Base-by-base conservation (phyloP, 64 coral and sea anemone genomes). In the Stylophora pistillata region DNA sequence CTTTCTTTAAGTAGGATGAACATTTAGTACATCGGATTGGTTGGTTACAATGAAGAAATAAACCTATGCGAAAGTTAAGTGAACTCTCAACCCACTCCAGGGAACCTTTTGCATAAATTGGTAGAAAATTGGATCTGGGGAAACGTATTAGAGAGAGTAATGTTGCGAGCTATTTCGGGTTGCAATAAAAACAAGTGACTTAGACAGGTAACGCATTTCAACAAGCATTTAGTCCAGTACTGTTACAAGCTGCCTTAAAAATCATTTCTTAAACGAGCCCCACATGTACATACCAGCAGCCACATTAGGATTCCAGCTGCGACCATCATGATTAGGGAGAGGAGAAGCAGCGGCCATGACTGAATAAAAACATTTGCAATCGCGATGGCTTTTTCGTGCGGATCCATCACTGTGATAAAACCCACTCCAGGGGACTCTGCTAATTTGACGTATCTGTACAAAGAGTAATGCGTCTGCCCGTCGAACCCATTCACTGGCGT, bases 341-440 rank as follows among this genome's bases (percentile, higher is more conserved):
- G 0, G 3, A 76, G 11, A 2, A 92, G 55, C 63, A 92, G 21
- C 74, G 82, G 56, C 82, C 90, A 86, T 12, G 58, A 66, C 10
- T 78, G 6, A 30, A 78, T n/a, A 9, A 85, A 74, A 26, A 85
- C 73, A 61, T 78, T 78, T 58, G 59, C 61, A 6, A 92, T 20
- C 10, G 72, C 87, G 30, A 12, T 26, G 53, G 56, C 28, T 47
- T 74, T 76, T 17, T 47, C 31, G 13, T 62, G 0, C 1, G 6
- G 15, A 16, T 89, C 58, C 74, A 76, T 89, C 0, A 73, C 54
- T 20, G 74, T 78, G 18, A 92, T 86, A 15, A 92, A 86, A 1
- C 73, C 82, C 13, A 92, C 79, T 6, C 90, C 90, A 3, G 90
- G 90, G 7, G 90, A 85, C 73, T 74, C 76, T 5, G 85, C 83